These are phyloP conservation scores for Nyctereutes procyonoides DNA, from an alignment of 2,113 vertebrate genomes.

Conservation along the genomic window DNA sequence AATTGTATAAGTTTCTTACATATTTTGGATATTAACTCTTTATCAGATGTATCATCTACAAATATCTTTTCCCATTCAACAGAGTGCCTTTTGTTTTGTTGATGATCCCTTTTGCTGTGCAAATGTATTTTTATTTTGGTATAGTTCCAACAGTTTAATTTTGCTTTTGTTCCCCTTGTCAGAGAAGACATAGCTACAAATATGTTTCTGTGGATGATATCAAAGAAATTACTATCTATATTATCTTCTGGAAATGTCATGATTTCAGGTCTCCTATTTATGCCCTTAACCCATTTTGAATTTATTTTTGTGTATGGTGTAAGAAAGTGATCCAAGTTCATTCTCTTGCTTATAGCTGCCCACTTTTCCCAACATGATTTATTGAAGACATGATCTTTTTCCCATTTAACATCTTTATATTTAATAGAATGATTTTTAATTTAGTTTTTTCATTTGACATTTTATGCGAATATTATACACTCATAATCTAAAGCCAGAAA, in stretches of 20 bases:
- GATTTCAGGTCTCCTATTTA: not conserved
- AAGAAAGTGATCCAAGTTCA: not conserved
- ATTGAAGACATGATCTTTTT: not conserved
- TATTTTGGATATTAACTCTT: not conserved
- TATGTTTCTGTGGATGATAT: not conserved
- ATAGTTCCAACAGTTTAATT: not conserved
- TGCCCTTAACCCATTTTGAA: not conserved
- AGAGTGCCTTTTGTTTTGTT: not conserved
- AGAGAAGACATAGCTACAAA: not conserved
- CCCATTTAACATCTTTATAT: not conserved
- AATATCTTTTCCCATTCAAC: not conserved
- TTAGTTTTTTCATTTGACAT: not conserved
- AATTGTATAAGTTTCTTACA: not conserved
- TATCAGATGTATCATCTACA: not conserved
- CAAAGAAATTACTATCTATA: not conserved
- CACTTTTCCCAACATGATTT: not conserved
- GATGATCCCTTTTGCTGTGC: not conserved
- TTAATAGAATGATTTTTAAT: not conserved
- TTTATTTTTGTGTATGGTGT: not conserved
- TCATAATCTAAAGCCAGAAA: not conserved
- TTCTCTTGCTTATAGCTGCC: not conserved
- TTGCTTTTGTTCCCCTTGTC: not conserved
- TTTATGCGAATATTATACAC: not conserved
- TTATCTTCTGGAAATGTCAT: not conserved
- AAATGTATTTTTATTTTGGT: not conserved